Base-by-base conservation (phyloP, 2,113 vertebrate genomes). In the Gavialis gangeticus region DNA sequence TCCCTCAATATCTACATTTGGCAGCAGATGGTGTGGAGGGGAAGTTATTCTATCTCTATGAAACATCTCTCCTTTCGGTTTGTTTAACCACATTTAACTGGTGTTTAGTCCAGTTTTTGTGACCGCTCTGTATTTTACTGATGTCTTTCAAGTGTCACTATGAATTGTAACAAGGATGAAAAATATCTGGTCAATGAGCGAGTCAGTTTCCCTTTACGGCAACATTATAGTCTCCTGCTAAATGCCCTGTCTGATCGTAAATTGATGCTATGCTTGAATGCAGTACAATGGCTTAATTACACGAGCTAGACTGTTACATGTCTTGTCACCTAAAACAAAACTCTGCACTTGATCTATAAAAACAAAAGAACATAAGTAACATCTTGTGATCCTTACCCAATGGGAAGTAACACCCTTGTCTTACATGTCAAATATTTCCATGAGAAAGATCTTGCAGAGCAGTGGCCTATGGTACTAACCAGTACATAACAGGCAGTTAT, bases 391-490 rank as follows among this genome's bases (percentile, higher is more conserved):
- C 19, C 34, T 46, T 22, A 24, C 34, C 12, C 21, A 22, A 46
- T 9, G 7, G 21, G 69, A 8, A 46, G 67, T 34, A 37, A 24
- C 21, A 30, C 19, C 5, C 21, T 22, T 71, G 30, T 37, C 19
- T 71, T 34, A 71, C 13, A 21, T 24, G 3, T 71, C 30, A 37
- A 71, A 12, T 46, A 22, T 4, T 6, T 46, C 4, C 22, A 46
- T 24, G 69, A 71, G 30, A 37, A 71, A 37, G 54, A 82, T 79
- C 4, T 1, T 30, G 59, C 18, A 64, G 56, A 80, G 85, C 3
- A 81, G n/a, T 46, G 79, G 77, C 84, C 81, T 69, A 10, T 83
- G 90, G 79, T 84, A 19, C 79, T 89, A 89, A 46, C 75, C 67
- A 16, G 77, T 34, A 25, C 58, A 27, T 34, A 84, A 84, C 7